Base-by-base conservation (phyloP, 2,113 vertebrate genomes). In the Eubucco bourcierii region DNA sequence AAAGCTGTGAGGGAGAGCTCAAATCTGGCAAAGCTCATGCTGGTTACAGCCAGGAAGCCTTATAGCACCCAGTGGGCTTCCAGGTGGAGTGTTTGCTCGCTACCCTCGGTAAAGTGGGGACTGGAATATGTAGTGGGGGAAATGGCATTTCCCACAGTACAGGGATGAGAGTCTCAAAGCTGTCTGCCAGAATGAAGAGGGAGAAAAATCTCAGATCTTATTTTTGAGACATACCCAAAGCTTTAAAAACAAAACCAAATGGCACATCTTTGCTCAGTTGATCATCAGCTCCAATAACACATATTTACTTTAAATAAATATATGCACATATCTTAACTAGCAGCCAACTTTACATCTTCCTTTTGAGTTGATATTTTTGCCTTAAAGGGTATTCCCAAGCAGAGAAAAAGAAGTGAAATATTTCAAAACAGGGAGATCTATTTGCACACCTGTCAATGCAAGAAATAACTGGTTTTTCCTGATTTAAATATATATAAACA, bases 361-460 rank as follows among this genome's bases (percentile, higher is more conserved):
- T 70, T 80, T 74, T 74, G 73, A 81, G 56, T 80, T 80, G 73
- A 47, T 66, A 67, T 75, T 94, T 60, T 58, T 72, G 59, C 34
- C 75, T 90, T 89, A 87, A 88, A 90, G 66, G 58, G 80, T 79
- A 53, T 64, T 87, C 44, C 65, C 77, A 80, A 90, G 65, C 44
- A 81, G 9, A 68, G 65, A 55, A 83, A 85, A 91, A 84, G 0
- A 71, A 82, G 20, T 19, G 4, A 84, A 75, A 72, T 58, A 56
- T 80, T 93, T 80, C 34, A 33, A 72, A 91, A 80, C 4, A 59
- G 18, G 17, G 73, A 10, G 19, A 46, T 81, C 53, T n/a, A 58
- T 90, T 84, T 89, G 59, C 72, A 75, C 47, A 84, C 25, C 29
- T 74, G 65, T 63, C 66, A 90, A 68, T 67, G 68, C 13, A 58